These are phyloP conservation scores for Drosophila anomalipes DNA, from an alignment of 2,888 invertebrate genomes.

Conservation along the genomic window DNA sequence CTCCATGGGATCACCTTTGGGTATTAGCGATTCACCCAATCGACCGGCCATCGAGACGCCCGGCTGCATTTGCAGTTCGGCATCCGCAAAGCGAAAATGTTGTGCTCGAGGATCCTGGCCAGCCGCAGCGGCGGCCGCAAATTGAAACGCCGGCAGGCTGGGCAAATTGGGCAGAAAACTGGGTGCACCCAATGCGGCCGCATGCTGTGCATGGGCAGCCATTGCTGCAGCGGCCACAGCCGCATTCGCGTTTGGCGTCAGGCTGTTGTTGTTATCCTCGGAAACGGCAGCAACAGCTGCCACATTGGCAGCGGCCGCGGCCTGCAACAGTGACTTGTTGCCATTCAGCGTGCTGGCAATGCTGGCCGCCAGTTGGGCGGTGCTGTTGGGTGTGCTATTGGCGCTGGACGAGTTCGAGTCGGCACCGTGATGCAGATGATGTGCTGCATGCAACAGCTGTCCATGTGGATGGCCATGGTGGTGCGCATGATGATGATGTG, in stretches of 20 bases:
- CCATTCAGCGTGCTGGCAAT: constrained; percentile 76
- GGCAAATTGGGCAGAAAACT: constrained; percentile 83
- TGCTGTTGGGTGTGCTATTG: constrained; percentile 85
- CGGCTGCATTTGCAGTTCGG: constrained; percentile 90
- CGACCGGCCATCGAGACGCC: constrained; percentile 92
- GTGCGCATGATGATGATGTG: constrained; percentile 53
- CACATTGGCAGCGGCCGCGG: constrained; percentile 64
- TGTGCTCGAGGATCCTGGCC: constrained; percentile 90
- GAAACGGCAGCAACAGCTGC: constrained; percentile 53
- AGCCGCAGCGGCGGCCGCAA: constrained; percentile 71
- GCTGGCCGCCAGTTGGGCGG: constrained; percentile 65
- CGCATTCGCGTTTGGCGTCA: constrained; percentile 67
- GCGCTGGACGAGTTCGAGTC: constrained; percentile 85
- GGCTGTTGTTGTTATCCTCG: constrained; percentile 83
- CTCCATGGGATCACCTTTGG: constrained; percentile 97
- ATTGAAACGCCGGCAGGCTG: constrained; percentile 87
- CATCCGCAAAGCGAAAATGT: constrained; percentile 93
- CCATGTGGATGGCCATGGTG: constrained; percentile 61
- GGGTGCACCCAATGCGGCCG: constrained; percentile 73
- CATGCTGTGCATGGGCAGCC: constrained; percentile 84
- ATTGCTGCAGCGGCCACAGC: constrained; percentile 70
- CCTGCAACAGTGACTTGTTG: constrained; percentile 63
- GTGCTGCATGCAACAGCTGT: constrained; percentile 59
- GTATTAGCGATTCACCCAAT: constrained; percentile 95
- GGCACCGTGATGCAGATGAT: constrained; percentile 67